Evolutionary conservation across 1,140 invertebrate species (phyloP), one percentile per base, ranked within the genome.

Genomic region (Drosophila nigromelanica): DNA sequence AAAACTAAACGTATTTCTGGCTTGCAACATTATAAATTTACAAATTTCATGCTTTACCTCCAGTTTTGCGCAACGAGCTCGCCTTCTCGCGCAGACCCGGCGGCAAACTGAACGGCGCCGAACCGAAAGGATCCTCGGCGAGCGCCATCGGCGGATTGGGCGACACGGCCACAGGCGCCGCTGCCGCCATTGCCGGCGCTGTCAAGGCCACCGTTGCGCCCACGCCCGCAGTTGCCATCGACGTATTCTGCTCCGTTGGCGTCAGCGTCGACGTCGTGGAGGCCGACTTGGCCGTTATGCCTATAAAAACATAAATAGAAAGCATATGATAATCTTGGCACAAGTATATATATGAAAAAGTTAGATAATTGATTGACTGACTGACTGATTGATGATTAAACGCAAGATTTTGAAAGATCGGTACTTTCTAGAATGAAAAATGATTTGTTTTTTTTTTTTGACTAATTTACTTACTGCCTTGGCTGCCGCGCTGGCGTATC

Each of bases 51-150:
- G 93, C 93, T 94, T 94, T 94, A 94, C 93, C 93, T 94, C 93
- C 93, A 92, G 93, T 93, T 91, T 92, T 92, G 69, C 90, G 90
- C 64, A 93, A 87, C 73, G 93, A 92, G 67, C 93, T 91, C 43
- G 93, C 92, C 87, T 94, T 94, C 81, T 93, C 92, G 69, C 93
- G 93, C 70, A 94, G 91, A 83, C 93, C 93, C 59, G 92, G 90
- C 87, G 95, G 95, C 91, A 95, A 93, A 92, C 94, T 96, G 90
- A 97, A 97, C 39, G 96, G 96, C 63, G 96, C 96, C 75, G 95
- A 95, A 83, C 95, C 94, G 89, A 97, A 97, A 45, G 96, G 96
- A 93, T 97, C 96, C 80, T 95, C 94, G 24, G 94, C 93, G n/a
- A 94, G 24, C 18, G 67, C 45, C 21, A 51, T n/a, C 6, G 75